Evolutionary conservation across 2,797 vertebrate genomes (phyloP).

Genomic region (Calcarius lapponicus): DNA sequence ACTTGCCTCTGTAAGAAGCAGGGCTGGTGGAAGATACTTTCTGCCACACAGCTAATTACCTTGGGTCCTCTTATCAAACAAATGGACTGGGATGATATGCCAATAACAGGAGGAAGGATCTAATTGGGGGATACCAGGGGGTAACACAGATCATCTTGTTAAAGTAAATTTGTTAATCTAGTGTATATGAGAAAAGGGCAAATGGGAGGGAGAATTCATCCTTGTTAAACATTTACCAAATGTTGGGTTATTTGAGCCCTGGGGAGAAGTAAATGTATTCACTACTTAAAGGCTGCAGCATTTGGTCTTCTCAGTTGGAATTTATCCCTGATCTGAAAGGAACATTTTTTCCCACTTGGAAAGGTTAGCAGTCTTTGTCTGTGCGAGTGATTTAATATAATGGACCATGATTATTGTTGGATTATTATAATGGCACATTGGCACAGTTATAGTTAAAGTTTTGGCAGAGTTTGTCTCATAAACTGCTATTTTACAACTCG

Average conservation of each 20-base stretch:
- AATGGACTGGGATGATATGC: constrained; percentile 24
- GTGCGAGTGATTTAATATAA: constrained; percentile 66
- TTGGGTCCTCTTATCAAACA: constrained; percentile 44
- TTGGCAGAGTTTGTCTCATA: constrained; percentile 73
- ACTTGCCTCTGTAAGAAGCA: not conserved
- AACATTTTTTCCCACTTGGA: constrained; percentile 60
- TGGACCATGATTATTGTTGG: constrained; percentile 65
- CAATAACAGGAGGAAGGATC: constrained; percentile 57
- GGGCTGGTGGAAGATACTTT: not conserved
- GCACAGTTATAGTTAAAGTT: constrained; percentile 74
- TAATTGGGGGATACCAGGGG: constrained; percentile 63
- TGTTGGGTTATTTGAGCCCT: constrained; percentile 59
- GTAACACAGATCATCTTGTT: constrained; percentile 57
- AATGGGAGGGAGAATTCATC: constrained; percentile 57
- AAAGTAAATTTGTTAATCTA: constrained; percentile 70
- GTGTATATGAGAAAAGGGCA: constrained; percentile 63
- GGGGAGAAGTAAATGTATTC: constrained; percentile 57
- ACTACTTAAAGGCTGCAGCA: constrained; percentile 32
- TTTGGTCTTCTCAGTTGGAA: constrained; percentile 61
- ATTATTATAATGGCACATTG: constrained; percentile 69
- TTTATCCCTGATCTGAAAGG: constrained; percentile 35
- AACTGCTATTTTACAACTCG: constrained; percentile 74
- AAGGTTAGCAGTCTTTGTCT: constrained; percentile 65
- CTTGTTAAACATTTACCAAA: constrained; percentile 64
- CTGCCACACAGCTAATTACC: constrained; percentile 24